Base-by-base conservation (phyloP, 1,140 invertebrate genomes). In the Dinothrombium tinctorium region DNA sequence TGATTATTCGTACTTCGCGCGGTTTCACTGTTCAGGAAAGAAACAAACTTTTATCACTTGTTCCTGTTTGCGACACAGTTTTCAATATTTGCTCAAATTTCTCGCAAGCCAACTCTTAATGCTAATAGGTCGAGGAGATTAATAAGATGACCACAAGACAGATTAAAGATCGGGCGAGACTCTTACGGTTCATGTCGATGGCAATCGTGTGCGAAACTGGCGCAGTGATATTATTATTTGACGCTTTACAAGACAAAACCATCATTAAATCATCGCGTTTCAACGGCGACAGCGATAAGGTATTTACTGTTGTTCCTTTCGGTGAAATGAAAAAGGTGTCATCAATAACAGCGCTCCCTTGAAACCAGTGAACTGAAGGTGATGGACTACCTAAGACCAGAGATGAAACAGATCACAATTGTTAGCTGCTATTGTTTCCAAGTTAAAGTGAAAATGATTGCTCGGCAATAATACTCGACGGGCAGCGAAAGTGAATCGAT, bases 131-230 rank as follows among this genome's bases (percentile, higher is more conserved):
- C n/a, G n/a, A n/a, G n/a, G n/a, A n/a, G n/a, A n/a, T n/a, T n/a
- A n/a, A n/a, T n/a, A n/a, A n/a, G n/a, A n/a, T n/a, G n/a, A n/a
- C n/a, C n/a, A n/a, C n/a, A n/a, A n/a, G n/a, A n/a, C n/a, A n/a
- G n/a, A n/a, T n/a, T n/a, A n/a, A n/a, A n/a, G n/a, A n/a, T n/a
- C n/a, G n/a, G n/a, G n/a, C n/a, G n/a, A n/a, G n/a, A n/a, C n/a
- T n/a, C 76, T 75, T 64, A 82, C 77, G 72, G 56, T 78, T 76
- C 74, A 89, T 83, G 59, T 86, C 77, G 41, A 89, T 65, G 51
- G 74, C 72, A 19, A 86, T 72, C 15, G 74, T 73, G 6, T 75
- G 66, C 36, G 73, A 71, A 14, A 80, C 59, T 33, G 76, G 71
- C 25, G 67, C 63, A 11, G 76, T 76, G 49, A 70, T 61, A 44